Evolutionary conservation across 2,113 vertebrate genomes (phyloP), one percentile per base, ranked within the genome.

Genomic region (Plecotus auritus): DNA sequence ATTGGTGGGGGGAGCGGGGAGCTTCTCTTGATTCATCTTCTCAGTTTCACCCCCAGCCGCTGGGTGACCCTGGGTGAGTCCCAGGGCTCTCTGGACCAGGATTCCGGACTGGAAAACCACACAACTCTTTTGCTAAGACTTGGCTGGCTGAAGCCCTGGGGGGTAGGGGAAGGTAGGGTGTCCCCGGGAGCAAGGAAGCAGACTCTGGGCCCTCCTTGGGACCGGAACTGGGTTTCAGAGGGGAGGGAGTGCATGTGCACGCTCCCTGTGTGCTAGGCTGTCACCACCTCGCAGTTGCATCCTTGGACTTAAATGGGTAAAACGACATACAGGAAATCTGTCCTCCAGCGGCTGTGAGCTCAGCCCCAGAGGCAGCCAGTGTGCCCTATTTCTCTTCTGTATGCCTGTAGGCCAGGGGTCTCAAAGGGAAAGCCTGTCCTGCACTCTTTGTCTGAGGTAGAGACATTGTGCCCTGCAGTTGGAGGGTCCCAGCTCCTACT

Each of bases 241-340:
- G 92, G 42, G 35, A 47, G 54, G 69, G 59, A 54, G 72, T 17
- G 42, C 20, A 1, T 76, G n/a, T 92, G 72, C 77, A 13, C 1
- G 37, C 82, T 90, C 69, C 10, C 23, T 16, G 4, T 56, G 73
- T 85, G 81, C 61, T 70, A 37, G 26, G 74, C 70, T 83, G 94
- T 92, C 69, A 72, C 86, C 74, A 83, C 61, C 83, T 51, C 66
- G 0, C 56, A 42, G 85, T 89, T 73, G 37, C 88, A 90, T 96
- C 72, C 85, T 95, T 97, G 96, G 96, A 96, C 97, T 95, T 97
- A 96, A 94, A 91, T 96, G 96, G 94, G 78, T 96, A 97, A 97
- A 94, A 91, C 17, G 40, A 93, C 87, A 35, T 59, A 95, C 96
- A 97, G 96, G 96, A 97, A 96, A 87, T 77, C 22, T 96, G 77